These are phyloP conservation scores for Loxodonta africana DNA, from an alignment of 2,113 vertebrate species.

Conservation along the genomic window DNA sequence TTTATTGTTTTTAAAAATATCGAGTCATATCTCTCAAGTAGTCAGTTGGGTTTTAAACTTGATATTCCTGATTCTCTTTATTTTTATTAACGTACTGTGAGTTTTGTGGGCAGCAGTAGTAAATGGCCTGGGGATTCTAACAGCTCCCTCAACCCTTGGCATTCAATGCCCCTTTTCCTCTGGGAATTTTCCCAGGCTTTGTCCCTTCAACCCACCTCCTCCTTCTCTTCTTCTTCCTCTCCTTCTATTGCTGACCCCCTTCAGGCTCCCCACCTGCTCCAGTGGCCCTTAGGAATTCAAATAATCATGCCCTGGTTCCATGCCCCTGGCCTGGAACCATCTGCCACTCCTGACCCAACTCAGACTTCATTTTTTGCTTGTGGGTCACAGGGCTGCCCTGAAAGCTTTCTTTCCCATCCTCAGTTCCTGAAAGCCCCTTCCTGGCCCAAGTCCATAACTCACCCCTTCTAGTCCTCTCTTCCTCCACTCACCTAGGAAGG, in stretches of 20 bases:
- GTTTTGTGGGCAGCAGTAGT: not conserved
- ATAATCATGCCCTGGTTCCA: not conserved
- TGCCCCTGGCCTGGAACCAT: not conserved
- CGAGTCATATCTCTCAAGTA: not conserved
- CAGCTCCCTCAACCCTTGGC: not conserved
- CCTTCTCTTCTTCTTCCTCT: not conserved
- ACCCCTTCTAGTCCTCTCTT: not conserved
- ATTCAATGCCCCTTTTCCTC: not conserved
- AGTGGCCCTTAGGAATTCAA: not conserved
- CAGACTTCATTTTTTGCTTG: not conserved
- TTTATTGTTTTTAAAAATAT: not conserved
- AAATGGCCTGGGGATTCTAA: not conserved
- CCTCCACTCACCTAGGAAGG: slow-evolving; percentile 14
- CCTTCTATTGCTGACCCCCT: not conserved
- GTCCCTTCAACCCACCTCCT: not conserved
- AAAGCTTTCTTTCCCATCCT: not conserved
- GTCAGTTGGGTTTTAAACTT: not conserved
- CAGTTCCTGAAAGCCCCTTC: not conserved
- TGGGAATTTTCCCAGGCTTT: not conserved
- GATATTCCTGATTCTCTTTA: not conserved
- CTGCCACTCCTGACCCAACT: not conserved
- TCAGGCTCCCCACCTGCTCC: not conserved
- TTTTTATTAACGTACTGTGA: not conserved
- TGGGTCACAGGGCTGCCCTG: not conserved
- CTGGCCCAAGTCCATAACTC: not conserved